Conservation (phyloP, 2,113 vertebrate species). For the Clarias magur region DNA sequence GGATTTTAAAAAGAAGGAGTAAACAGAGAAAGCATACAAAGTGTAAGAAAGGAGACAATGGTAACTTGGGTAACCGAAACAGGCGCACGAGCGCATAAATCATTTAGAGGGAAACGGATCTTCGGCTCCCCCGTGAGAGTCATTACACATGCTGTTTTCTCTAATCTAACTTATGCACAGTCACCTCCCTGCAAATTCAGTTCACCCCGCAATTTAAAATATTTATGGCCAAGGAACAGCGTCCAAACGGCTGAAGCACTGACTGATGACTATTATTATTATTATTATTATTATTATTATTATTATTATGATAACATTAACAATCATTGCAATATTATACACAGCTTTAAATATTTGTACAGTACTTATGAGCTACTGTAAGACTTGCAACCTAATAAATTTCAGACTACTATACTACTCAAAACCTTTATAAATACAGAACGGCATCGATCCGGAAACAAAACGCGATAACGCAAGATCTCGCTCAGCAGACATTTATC, state of each 20-base stretch:
- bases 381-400: background rate
- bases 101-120: conserved; percentile 50
- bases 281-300: background rate
- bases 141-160: conserved; percentile 29
- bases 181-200: conserved; percentile 8
- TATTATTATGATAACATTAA: background rate
- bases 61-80: conserved; percentile 8
- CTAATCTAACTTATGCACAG: background rate
- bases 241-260: no score
- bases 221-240: background rate
- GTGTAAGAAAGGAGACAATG: background rate
- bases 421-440: background rate
- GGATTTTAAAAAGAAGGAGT: background rate
- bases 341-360: background rate
- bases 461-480: background rate
- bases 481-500: background rate
- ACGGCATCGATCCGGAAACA: background rate
- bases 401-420: background rate
- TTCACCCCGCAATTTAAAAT: background rate
- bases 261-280: background rate
- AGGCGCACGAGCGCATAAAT: conserved; percentile 53
- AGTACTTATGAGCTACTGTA: background rate
- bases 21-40: background rate
- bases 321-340: background rate
- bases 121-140: background rate